phyloP scores from a whole-genome alignment of 2,888 invertebrate genomes.

The Anticlea derivata region DNA sequence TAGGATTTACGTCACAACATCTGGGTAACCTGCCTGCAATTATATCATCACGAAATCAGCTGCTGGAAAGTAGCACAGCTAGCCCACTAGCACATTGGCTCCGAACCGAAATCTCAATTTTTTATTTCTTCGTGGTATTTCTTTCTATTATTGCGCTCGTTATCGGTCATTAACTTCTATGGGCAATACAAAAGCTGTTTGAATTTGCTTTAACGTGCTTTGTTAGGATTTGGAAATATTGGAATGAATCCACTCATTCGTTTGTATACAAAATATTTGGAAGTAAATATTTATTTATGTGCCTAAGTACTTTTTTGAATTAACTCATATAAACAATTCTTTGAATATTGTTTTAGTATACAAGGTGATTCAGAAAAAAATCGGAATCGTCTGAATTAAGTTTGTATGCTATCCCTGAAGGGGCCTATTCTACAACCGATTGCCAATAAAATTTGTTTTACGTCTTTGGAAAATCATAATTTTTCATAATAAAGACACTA shows the following conservation, averaged over 20 bases:
- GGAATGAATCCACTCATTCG: constrained; percentile 17
- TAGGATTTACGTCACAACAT: constrained; percentile 65
- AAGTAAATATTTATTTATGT: constrained; percentile 29
- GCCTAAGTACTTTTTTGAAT: too few relatives aligned
- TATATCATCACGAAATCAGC: constrained; percentile 75
- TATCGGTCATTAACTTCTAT: constrained; percentile 40
- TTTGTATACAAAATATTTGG: constrained; percentile 27
- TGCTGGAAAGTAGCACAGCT: constrained; percentile 57
- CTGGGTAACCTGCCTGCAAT: constrained; percentile 48
- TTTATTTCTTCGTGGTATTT: constrained; percentile 42
- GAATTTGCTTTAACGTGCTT: constrained; percentile 29
- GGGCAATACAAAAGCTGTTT: constrained; percentile 40
- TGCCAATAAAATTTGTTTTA: too few relatives aligned
- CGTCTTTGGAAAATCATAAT: too few relatives aligned
- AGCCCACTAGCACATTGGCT: constrained; percentile 44
- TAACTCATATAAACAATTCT: too few relatives aligned
- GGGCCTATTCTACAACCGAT: too few relatives aligned
- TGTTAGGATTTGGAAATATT: constrained; percentile 24
- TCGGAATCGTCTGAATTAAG: too few relatives aligned
- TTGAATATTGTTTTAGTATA: too few relatives aligned
- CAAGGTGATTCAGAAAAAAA: too few relatives aligned
- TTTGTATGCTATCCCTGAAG: too few relatives aligned
- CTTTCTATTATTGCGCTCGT: constrained; percentile 40
- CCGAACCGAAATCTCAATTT: constrained; percentile 44
- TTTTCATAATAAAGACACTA: too few relatives aligned